These are phyloP conservation scores for Cotesia congregata DNA, from an alignment of 2,888 invertebrate species.

Conservation along the genomic window DNA sequence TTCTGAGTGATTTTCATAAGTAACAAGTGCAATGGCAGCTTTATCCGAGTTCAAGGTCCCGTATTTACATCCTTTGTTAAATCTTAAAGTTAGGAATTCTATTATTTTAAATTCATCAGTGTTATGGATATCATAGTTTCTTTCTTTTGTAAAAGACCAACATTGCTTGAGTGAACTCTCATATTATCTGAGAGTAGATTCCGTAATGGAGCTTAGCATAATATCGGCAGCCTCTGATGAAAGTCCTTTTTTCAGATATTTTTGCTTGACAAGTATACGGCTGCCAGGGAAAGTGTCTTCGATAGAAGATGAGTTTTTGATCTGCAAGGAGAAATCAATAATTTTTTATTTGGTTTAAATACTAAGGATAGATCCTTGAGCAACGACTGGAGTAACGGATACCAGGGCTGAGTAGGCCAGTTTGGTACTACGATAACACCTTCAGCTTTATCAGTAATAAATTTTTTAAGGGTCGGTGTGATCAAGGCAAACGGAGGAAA, in stretches of 20 bases:
- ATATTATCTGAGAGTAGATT: constrained; percentile 51
- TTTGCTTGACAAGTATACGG: constrained; percentile 50
- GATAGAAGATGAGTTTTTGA: constrained; percentile 43
- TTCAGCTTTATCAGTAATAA: constrained; percentile 33
- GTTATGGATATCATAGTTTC: neutral
- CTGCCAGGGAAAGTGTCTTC: constrained; percentile 52
- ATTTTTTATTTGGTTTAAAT: constrained; percentile 15
- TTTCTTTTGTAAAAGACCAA: neutral
- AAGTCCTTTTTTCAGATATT: constrained; percentile 42
- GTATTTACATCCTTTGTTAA: neutral
- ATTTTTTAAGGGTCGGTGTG: constrained; percentile 38
- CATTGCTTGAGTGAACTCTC: constrained; percentile 28
- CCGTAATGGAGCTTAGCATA: constrained; percentile 47
- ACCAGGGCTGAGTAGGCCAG: constrained; percentile 39
- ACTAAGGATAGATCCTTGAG: constrained; percentile 8
- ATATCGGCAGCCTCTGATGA: constrained; percentile 40
- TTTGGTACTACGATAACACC: constrained; percentile 38
- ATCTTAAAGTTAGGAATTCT: neutral
- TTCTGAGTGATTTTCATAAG: neutral
- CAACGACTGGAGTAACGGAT: constrained; percentile 24
- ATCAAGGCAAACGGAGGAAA: constrained; percentile 50
- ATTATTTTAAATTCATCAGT: neutral
- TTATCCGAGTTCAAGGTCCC: neutral
- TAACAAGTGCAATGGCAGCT: neutral
- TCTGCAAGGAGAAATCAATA: constrained; percentile 41